A percentile compares a stretch with the other conserved stretches of the same genome.
phyloP scores from a whole-genome alignment of 2,888 invertebrate genomes.

The Caenorhabditis sulstoni region DNA sequence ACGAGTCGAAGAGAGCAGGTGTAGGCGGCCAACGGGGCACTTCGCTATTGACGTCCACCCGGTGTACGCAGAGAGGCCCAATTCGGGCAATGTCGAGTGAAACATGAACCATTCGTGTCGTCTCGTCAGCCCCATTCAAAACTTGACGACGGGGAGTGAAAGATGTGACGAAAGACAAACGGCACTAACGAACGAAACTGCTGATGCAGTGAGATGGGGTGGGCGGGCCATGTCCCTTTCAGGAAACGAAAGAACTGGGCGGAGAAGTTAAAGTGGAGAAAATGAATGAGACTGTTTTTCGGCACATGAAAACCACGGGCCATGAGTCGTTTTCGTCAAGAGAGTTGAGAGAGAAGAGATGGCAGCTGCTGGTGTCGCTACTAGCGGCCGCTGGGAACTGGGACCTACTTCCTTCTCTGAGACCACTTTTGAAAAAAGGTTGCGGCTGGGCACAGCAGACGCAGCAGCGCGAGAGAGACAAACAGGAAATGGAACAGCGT shows the following conservation, averaged over 20 bases:
- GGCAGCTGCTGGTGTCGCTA: conserved; percentile 2
- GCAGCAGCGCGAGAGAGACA: conserved; percentile 4
- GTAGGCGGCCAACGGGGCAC: neutral
- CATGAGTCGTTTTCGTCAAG: conserved; percentile 1
- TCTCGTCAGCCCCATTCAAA: conserved; percentile 1
- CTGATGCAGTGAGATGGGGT: neutral
- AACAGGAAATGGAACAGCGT: conserved; percentile 46
- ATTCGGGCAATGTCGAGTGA: neutral
- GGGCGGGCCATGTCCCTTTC: neutral
- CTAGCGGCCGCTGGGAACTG: conserved; percentile 2
- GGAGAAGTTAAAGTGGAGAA: conserved; percentile 32
- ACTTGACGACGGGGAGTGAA: conserved; percentile 11
- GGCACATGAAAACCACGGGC: conserved; percentile 19
- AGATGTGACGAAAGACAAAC: conserved; percentile 14
- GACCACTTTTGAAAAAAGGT: conserved; percentile 57
- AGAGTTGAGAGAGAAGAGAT: conserved; percentile 17
- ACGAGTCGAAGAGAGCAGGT: conserved; percentile 35
- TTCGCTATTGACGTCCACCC: conserved; percentile 18
- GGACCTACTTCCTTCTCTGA: conserved; percentile 49
- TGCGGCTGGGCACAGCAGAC: conserved; percentile 3
- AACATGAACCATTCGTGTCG: conserved; percentile 31
- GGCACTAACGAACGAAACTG: conserved; percentile 15
- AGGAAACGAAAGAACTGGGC: conserved; percentile 14
- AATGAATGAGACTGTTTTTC: conserved; percentile 35
- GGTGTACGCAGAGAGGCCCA: conserved; percentile 5